phyloP scores from a whole-genome alignment of 2,797 vertebrate species.

The Catamblyrhynchus diadema region DNA sequence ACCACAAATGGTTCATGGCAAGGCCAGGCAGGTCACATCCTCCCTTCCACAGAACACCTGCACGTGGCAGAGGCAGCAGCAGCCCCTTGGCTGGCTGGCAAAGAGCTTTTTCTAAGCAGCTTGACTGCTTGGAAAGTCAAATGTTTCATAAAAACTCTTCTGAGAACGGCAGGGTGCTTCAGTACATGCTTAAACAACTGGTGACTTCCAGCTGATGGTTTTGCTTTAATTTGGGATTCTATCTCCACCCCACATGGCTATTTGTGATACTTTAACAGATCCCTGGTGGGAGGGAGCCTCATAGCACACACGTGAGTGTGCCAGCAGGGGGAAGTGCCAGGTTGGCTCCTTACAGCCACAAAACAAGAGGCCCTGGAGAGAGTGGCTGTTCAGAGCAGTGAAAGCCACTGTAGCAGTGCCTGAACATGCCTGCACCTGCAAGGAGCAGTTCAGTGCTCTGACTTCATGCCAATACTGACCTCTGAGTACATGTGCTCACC shows the following conservation, averaged over 20 bases:
- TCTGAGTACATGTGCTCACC: fast-evolving
- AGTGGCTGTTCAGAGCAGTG: neutral
- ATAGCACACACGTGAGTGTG: fast-evolving
- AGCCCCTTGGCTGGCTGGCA: neutral
- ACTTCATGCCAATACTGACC: neutral
- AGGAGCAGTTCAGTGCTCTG: neutral
- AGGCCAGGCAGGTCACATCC: neutral
- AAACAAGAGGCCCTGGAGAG: neutral
- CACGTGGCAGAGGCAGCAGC: neutral
- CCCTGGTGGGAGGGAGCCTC: neutral
- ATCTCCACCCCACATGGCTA: fast-evolving
- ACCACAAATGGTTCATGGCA: neutral
- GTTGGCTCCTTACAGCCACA: neutral
- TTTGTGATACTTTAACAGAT: neutral
- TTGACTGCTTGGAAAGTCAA: neutral
- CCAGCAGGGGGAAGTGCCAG: neutral
- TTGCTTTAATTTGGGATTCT: neutral
- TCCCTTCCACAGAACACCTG: neutral
- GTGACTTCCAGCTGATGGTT: neutral
- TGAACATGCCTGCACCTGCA: neutral
- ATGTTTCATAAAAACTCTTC: neutral
- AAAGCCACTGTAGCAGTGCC: neutral
- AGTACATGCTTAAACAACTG: neutral
- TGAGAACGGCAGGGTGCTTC: neutral
- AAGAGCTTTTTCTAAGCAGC: neutral